phyloP scores from a whole-genome alignment of 2,797 vertebrate species.

The Pelobates cultripes region DNA sequence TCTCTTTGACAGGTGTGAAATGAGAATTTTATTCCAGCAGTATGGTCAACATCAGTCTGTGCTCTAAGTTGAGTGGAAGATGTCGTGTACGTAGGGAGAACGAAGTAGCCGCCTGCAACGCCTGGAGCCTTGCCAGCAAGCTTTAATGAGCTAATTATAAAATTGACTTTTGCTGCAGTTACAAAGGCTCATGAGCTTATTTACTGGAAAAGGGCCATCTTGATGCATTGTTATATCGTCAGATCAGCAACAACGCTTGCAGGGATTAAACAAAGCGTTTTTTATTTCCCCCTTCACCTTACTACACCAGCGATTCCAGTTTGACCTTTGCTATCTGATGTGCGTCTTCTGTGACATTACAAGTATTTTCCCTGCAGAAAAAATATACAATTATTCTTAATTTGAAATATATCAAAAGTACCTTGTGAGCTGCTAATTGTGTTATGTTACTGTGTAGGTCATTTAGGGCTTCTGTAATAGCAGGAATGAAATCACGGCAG shows the following conservation, averaged over 20 bases:
- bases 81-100: background rate
- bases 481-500: no score
- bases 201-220: slow-evolving; percentile 23
- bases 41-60: slow-evolving; percentile 15
- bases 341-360: background rate
- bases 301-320: slow-evolving; percentile 2
- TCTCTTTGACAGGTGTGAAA: no score
- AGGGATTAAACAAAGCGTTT: slow-evolving; percentile 11
- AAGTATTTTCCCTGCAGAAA: slow-evolving; percentile 19
- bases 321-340: slow-evolving; percentile 4
- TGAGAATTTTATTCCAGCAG: background rate
- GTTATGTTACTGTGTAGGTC: background rate
- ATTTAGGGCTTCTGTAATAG: background rate
- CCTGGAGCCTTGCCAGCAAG: slow-evolving; percentile 34
- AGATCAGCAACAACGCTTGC: slow-evolving; percentile 18
- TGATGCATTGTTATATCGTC: slow-evolving; percentile 25
- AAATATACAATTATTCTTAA: slow-evolving; percentile 22
- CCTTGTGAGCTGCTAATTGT: slow-evolving; percentile 26
- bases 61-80: background rate
- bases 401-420: background rate
- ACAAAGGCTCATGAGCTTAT: slow-evolving; percentile 32
- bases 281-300: background rate
- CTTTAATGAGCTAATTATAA: slow-evolving; percentile 55
- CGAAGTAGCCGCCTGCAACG: slow-evolving; percentile 5
- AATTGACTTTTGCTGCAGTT: slow-evolving; percentile 36